phyloP scores from a whole-genome alignment of 1,140 invertebrate genomes.

The Leptonema lineaticorne region DNA sequence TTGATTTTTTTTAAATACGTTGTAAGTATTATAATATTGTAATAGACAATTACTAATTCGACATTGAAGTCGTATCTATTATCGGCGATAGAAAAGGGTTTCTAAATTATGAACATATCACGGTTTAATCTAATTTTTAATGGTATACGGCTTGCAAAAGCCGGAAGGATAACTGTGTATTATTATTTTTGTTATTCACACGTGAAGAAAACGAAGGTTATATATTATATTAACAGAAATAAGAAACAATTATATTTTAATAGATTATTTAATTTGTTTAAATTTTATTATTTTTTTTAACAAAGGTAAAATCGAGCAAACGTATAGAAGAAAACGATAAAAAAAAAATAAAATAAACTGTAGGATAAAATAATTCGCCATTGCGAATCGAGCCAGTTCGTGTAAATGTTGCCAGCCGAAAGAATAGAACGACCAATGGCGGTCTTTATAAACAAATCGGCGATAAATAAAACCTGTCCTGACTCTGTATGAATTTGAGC shows the following conservation, averaged over 20 bases:
- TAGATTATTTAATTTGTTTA: too few species aligned
- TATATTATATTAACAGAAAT: too few species aligned
- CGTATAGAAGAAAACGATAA: neutral
- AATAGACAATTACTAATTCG: too few species aligned
- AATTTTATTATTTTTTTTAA: too few species aligned
- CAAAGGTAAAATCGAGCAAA: neutral
- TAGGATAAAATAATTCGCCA: neutral
- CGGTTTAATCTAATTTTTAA: neutral
- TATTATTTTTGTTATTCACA: too few species aligned
- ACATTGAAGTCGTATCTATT: too few species aligned
- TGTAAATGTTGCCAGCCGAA: too few species aligned
- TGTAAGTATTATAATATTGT: too few species aligned
- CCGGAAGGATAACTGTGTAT: too few species aligned
- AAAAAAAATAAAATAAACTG: neutral
- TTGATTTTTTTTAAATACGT: too few species aligned
- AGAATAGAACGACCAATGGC: slow-evolving; percentile 24
- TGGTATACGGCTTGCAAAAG: neutral
- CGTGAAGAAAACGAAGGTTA: too few species aligned
- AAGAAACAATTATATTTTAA: too few species aligned
- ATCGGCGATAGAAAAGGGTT: neutral
- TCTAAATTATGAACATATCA: neutral
- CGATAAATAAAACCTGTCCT: slow-evolving; percentile 41
- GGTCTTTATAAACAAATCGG: slow-evolving; percentile 31
- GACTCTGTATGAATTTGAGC: slow-evolving; percentile 35
- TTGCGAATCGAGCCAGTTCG: slow-evolving; percentile 2